These are phyloP conservation scores for Plestiodon gilberti DNA, from an alignment of 2,113 vertebrate species.

Conservation along the genomic window DNA sequence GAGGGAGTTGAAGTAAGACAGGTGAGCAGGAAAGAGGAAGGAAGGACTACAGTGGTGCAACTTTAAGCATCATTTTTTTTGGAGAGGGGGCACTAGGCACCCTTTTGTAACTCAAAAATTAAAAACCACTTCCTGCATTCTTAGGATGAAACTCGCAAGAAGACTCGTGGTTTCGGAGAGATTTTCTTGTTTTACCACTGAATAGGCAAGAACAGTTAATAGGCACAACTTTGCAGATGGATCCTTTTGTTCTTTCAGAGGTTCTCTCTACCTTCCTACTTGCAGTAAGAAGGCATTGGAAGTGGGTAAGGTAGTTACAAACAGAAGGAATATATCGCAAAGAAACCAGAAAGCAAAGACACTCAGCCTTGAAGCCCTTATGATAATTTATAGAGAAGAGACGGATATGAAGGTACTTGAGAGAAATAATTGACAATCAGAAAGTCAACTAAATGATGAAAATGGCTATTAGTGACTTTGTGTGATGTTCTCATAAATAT, in stretches of 20 bases:
- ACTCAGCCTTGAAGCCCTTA: not conserved
- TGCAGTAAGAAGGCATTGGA: not conserved
- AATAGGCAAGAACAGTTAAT: not conserved
- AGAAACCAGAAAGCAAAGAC: not conserved
- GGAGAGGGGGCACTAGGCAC: not conserved
- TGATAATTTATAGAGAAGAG: not conserved
- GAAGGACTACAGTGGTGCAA: not conserved
- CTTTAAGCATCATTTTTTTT: not conserved
- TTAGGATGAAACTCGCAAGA: not conserved
- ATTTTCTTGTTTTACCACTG: accelerated
- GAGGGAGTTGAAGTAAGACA: not conserved
- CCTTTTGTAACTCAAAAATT: not conserved
- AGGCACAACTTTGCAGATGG: not conserved
- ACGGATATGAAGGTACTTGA: not conserved
- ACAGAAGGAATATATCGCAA: not conserved
- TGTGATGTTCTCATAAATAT: not conserved
- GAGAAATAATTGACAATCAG: not conserved
- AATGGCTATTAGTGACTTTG: not conserved
- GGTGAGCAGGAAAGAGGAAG: not conserved
- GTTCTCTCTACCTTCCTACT: not conserved
- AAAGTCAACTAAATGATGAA: not conserved
- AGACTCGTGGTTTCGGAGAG: no score
- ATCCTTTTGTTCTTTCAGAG: not conserved
- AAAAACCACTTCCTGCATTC: not conserved
- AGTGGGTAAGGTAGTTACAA: no score